These are phyloP conservation scores for Selene dorsalis DNA, from an alignment of 2,797 vertebrate genomes.

Conservation along the genomic window DNA sequence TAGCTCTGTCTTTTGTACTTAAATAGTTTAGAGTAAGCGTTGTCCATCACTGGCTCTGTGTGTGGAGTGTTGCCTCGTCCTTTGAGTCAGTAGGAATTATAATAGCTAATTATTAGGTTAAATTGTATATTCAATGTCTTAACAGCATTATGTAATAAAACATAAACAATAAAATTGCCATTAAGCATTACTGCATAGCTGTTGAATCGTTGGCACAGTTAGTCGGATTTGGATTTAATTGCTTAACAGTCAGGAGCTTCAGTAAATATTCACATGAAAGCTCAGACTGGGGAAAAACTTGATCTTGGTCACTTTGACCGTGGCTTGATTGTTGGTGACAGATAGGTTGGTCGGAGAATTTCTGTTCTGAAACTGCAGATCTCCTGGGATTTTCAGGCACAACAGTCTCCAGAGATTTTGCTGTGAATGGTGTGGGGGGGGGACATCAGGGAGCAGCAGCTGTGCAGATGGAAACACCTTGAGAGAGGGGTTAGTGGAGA, in stretches of 20 bases:
- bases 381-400: no score
- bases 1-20: conserved; percentile 36
- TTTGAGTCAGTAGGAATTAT: conserved; percentile 29
- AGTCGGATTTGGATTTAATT: conserved; percentile 40
- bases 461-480: not conserved
- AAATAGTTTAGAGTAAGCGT: not conserved
- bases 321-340: not conserved
- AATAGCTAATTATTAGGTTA: conserved; percentile 12
- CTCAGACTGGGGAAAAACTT: not conserved
- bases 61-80: conserved; percentile 24
- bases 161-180: conserved; percentile 17
- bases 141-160: conserved; percentile 37
- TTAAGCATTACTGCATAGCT: conserved; percentile 11
- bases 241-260: not conserved
- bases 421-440: no score
- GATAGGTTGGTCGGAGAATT: not conserved
- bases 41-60: conserved; percentile 6
- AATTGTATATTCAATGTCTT: conserved; percentile 2
- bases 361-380: not conserved
- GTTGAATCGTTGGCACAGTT: conserved; percentile 39
- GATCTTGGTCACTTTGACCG: not conserved
- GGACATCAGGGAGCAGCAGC: not conserved
- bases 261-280: not conserved
- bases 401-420: no score
- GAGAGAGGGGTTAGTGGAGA: not conserved